Conservation (phyloP, 2,888 invertebrate genomes). For the Anticlea derivata region DNA sequence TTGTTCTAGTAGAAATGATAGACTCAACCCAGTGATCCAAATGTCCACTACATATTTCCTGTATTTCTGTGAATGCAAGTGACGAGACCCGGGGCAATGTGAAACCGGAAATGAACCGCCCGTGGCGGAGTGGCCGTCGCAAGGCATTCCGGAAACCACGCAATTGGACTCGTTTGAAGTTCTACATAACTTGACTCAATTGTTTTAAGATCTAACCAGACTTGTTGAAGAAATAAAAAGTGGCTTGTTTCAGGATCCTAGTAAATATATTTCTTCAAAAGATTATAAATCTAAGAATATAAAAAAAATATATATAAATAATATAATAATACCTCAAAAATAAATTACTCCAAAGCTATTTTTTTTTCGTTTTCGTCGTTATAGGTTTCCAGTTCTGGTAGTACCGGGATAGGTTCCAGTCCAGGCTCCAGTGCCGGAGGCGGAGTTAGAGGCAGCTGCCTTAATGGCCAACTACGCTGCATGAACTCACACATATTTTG, state of each 20-base stretch:
- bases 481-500: conserved; percentile 49
- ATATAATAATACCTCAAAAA: conserved; percentile 4
- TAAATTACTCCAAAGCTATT: conserved; percentile 12
- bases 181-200: conserved; percentile 20
- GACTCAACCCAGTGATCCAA: too few relatives aligned
- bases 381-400: conserved; percentile 1
- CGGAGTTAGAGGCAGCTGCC: conserved; percentile 50
- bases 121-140: conserved; percentile 40
- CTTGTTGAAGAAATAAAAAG: too few relatives aligned
- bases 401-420: conserved; percentile 1
- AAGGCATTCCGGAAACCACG: conserved; percentile 49
- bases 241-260: too few relatives aligned
- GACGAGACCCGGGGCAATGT: conserved; percentile 15
- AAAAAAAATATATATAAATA: conserved; percentile 2
- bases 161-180: conserved; percentile 53
- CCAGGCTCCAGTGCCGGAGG: conserved; percentile 40
- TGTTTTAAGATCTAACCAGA: background rate
- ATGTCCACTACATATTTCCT: background rate
- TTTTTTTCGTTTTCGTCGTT: conserved; percentile 15
- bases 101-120: conserved; percentile 60
- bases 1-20: too few relatives aligned
- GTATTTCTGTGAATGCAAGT: conserved; percentile 3
- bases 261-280: background rate
- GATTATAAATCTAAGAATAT: background rate
- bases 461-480: conserved; percentile 55